Base-by-base conservation (phyloP, 2,797 vertebrate genomes). In the Xenentodon cancila region DNA sequence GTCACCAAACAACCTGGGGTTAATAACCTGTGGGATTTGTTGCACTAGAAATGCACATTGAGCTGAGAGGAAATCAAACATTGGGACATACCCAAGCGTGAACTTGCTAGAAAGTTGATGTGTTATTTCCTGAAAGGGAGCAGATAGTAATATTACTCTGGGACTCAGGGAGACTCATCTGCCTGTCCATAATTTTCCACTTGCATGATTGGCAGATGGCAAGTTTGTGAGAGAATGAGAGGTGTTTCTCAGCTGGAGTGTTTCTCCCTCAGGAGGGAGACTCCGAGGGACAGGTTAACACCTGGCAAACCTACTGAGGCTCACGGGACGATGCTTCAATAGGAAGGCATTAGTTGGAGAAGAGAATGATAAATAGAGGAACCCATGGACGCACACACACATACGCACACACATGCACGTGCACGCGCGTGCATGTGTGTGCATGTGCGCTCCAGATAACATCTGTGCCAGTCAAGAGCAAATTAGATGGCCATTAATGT, bases 241-340 rank as follows among this genome's bases (percentile, higher is more conserved):
- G 71, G 78, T 88, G 86, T 80, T 84, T 73, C 62, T 70, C 68
- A 59, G 77, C 22, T 73, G 84, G 71, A 73, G 50, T 42, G 57
- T 71, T 69, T 82, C 70, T 77, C 59, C 84, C 78, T 79, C 75
- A 22, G 64, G 81, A 77, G 82, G 71, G 55, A 71, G 51, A 46
- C 68, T 80, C 65, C 64, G 73, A 61, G 61, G 73, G 69, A 79
- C 75, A 71, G 79, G 84, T 82, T 81, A 88, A 86, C 81, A 86
- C 90, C 81, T 88, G 81, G 64, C 84, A 76, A 78, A 88, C 75
- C 81, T 65, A 73, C 68, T 77, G 84, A 68, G 58, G 59, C 84
- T 81, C 27, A 9, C 59, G 77, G 76, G 81, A 88, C 43, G 66
- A 68, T 40, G 40, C 59, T 68, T 44, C 70, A 67, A 68, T 71